Conservation (phyloP, 2,888 invertebrate species). For the Cheiracanthium punctorium region DNA sequence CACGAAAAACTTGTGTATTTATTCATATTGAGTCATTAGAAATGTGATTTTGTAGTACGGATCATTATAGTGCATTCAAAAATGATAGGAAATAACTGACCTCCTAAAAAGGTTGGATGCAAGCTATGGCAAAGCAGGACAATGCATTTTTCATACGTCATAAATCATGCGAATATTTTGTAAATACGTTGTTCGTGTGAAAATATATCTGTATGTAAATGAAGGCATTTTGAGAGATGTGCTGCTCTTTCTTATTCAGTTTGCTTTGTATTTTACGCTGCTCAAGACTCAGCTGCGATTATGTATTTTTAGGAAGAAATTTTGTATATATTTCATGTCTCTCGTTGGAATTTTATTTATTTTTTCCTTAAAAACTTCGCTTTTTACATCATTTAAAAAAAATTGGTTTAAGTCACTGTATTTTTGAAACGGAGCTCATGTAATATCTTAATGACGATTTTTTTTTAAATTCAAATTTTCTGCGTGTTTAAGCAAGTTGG, state of each 20-base stretch:
- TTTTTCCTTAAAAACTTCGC: too few species aligned
- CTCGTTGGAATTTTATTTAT: too few species aligned
- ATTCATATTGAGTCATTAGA: slow-evolving; percentile 55
- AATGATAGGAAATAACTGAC: slow-evolving; percentile 43
- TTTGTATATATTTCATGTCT: neutral
- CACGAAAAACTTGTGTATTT: slow-evolving; percentile 39
- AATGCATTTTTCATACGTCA: slow-evolving; percentile 20
- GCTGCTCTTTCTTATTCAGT: neutral
- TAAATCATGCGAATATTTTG: neutral
- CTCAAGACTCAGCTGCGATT: neutral
- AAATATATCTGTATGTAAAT: neutral
- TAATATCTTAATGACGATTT: too few species aligned
- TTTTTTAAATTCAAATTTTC: too few species aligned
- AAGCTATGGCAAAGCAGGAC: slow-evolving; percentile 40
- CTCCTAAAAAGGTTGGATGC: slow-evolving; percentile 39
- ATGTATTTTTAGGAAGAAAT: neutral
- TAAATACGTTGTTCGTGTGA: neutral
- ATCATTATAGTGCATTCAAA: slow-evolving; percentile 62
- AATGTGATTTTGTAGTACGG: slow-evolving; percentile 62
- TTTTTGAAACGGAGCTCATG: too few species aligned
- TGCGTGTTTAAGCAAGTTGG: too few species aligned
- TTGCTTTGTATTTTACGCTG: neutral
- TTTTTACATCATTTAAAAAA: too few species aligned
- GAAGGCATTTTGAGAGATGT: neutral
- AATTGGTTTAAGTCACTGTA: too few species aligned